Evolutionary conservation across 23 tunicate genomes (phyloP).

Genomic region (Phallusia fumigata): DNA sequence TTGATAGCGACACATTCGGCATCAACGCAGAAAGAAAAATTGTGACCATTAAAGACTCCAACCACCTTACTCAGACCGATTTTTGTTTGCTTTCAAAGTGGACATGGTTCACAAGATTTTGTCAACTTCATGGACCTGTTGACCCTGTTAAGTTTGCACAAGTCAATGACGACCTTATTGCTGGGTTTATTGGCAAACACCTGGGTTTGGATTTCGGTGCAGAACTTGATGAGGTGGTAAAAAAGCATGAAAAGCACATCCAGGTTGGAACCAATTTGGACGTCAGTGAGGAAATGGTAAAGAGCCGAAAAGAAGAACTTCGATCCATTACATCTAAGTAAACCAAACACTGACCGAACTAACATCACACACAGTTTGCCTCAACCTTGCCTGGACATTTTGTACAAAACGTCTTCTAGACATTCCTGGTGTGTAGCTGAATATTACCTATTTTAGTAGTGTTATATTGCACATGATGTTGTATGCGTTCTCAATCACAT

Average conservation of each 20-base stretch:
- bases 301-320: conserved; percentile 44
- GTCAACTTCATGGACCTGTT: conserved; percentile 29
- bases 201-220: too few relatives aligned
- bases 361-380: too few relatives aligned
- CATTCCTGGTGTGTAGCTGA: too few relatives aligned
- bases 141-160: conserved; percentile 29
- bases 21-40: conserved; percentile 52
- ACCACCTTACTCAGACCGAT: conserved; percentile 62
- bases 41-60: conserved; percentile 52
- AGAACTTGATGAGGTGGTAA: too few relatives aligned
- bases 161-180: conserved; percentile 37
- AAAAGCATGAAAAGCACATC: too few relatives aligned
- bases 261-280: conserved; percentile 25
- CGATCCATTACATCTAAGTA: too few relatives aligned
- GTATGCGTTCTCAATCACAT: too few relatives aligned
- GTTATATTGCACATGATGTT: too few relatives aligned
- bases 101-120: conserved; percentile 29
- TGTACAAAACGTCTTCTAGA: too few relatives aligned
- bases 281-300: conserved; percentile 38
- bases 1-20: conserved; percentile 45
- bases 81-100: conserved; percentile 25
- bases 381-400: too few relatives aligned
- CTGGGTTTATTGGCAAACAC: conserved; percentile 59
- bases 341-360: too few relatives aligned
- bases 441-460: too few relatives aligned